Base-by-base conservation (phyloP, 2,113 vertebrate species). In the Corvus hawaiiensis region DNA sequence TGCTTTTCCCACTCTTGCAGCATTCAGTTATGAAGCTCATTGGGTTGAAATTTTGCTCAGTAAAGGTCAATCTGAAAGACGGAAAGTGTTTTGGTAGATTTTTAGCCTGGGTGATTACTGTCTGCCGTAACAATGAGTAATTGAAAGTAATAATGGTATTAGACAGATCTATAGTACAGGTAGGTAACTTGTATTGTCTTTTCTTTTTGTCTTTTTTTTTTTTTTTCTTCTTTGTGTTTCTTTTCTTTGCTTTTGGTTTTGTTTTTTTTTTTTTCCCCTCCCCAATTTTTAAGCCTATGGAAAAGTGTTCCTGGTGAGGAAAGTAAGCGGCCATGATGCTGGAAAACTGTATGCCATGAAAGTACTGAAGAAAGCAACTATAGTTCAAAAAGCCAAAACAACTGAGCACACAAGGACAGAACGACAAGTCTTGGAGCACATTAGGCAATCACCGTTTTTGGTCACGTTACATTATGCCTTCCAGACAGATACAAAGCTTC, bases 291-390 rank as follows among this genome's bases (percentile, higher is more conserved):
- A 97, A 99, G 99, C 99, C 19, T 99, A 99, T 30, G 99, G 99
- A 86, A 99, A 99, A 94, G 99, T 99, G 81, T 99, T 99, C 97
- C 98, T 99, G 27, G 99, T 99, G 73, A 98, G 99, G 82, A 99
- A 99, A 96, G 98, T 99, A 92, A 99, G 99, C 1, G 99, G 99
- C 17, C 99, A 99, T 4, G 99, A 99, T 94, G 94, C 99, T 12
- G 98, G 99, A 55, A 99, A 99, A 86, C 98, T 99, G 68, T 99
- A 99, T 35, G 99, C 99, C 76, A 99, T 99, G 99, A 99, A 99
- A 96, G 99, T 99, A 20, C 96, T 99, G 97, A 99, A 99, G 97
- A 99, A 99, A 97, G 99, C 99, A 89, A 99, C 99, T 9, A 99
- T 99, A 22, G 98, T 99, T 79, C 99, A 99, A 91, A 99, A 99